Percentiles rank a stretch among this genome's conserved stretches.
phyloP scores from a whole-genome alignment of 2,888 invertebrate genomes.

The Luperina nickerlii region DNA sequence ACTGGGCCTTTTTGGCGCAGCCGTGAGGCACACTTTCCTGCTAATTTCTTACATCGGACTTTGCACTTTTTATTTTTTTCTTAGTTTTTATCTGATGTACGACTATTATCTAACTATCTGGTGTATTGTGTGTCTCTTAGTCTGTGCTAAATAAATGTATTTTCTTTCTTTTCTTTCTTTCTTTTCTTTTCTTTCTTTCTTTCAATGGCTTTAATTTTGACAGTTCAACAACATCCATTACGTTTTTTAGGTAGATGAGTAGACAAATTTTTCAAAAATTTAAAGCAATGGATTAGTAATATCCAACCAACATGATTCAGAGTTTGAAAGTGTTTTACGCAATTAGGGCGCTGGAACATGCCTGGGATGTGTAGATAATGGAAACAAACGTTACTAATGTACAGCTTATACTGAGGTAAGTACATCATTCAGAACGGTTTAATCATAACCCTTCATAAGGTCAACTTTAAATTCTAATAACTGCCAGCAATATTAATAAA shows the following conservation, averaged over 20 bases:
- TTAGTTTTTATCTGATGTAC: too few species aligned
- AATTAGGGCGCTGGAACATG: not conserved
- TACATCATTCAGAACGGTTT: not conserved
- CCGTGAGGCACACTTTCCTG: too few species aligned
- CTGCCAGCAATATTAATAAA: slow-evolving; percentile 14
- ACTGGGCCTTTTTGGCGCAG: too few species aligned
- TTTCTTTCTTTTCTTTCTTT: too few species aligned
- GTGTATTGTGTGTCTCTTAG: too few species aligned
- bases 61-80: too few species aligned
- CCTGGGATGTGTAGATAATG: slow-evolving; percentile 14
- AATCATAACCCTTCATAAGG: not conserved
- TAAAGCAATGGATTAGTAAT: not conserved
- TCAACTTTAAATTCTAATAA: slow-evolving; percentile 11
- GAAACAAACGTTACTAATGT: not conserved
- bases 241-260: not conserved
- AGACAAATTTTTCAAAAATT: not conserved
- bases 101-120: too few species aligned
- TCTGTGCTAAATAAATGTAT: too few species aligned
- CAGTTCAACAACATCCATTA: not conserved
- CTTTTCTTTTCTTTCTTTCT: too few species aligned
- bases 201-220: not conserved
- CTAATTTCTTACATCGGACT: too few species aligned
- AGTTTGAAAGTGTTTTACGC: not conserved
- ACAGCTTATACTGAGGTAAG: not conserved
- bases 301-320: not conserved